phyloP scores from a whole-genome alignment of 2,888 invertebrate species.

The Stegophylla sp. region DNA sequence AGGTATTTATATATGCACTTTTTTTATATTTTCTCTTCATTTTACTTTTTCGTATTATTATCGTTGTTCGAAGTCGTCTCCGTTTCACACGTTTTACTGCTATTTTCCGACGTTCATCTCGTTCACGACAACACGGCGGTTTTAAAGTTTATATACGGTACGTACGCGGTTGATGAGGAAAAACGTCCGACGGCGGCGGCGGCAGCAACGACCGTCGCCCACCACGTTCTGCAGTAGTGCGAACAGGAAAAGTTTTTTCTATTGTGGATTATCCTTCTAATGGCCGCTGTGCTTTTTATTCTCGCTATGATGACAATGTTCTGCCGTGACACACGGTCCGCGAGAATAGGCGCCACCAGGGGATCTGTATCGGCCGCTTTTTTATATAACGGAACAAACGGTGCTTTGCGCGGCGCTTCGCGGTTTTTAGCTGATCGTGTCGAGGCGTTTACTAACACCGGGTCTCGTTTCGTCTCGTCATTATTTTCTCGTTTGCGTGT shows the following conservation, averaged over 20 bases:
- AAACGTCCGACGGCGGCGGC: neutral
- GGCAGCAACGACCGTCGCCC: no score
- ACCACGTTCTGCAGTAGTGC: no score
- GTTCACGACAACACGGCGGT: neutral
- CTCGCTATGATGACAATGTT: neutral
- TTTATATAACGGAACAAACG: neutral
- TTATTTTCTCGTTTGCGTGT: no score
- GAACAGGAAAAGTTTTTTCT: no score
- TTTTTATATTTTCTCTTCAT: slow-evolving; percentile 9
- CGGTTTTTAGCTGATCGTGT: neutral
- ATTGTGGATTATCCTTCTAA: no score
- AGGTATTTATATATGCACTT: slow-evolving; percentile 57
- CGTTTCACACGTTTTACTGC: neutral
- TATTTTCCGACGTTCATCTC: neutral
- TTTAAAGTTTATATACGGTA: neutral
- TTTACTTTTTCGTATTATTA: neutral
- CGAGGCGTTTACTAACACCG: neutral
- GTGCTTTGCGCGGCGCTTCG: neutral
- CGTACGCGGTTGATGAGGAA: neutral
- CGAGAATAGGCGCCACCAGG: no score
- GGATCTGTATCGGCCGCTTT: no score
- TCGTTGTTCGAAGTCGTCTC: neutral
- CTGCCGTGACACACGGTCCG: no score
- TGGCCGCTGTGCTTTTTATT: neutral
- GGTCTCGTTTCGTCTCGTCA: no score